phyloP scores from a whole-genome alignment of 2,797 vertebrate genomes.

The Sitta carolinensis region DNA sequence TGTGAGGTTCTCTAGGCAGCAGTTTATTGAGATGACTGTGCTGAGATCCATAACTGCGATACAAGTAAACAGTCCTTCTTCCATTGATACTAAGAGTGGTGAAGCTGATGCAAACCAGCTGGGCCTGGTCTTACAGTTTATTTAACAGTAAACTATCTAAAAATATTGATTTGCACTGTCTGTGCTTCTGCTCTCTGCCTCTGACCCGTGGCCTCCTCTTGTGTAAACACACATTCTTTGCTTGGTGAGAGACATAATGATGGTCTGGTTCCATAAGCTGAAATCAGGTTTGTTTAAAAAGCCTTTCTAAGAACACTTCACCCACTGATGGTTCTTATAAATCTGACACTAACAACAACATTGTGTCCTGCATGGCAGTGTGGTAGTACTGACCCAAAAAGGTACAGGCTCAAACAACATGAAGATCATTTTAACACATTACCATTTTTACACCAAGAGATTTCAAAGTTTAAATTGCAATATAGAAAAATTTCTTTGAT shows the following conservation, averaged over 20 bases:
- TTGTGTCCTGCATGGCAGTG: not conserved
- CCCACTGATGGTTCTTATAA: constrained; percentile 41
- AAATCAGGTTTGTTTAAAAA: constrained; percentile 66
- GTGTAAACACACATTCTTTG: constrained; percentile 63
- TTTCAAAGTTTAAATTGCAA: not conserved
- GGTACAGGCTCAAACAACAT: not conserved
- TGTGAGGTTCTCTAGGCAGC: not conserved
- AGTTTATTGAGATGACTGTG: not conserved
- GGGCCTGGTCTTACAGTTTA: constrained; percentile 42
- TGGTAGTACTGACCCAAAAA: not conserved
- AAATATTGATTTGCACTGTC: constrained; percentile 72
- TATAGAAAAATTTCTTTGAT: not conserved
- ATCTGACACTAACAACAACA: constrained; percentile 18
- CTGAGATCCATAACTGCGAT: not conserved
- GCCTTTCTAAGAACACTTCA: constrained; percentile 35
- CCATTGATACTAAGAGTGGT: constrained; percentile 3
- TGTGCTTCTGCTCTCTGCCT: constrained; percentile 55
- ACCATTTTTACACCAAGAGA: not conserved
- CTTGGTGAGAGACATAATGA: constrained; percentile 48
- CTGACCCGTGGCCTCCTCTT: constrained; percentile 61
- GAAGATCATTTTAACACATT: not conserved
- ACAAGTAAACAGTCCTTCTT: not conserved
- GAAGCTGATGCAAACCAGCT: constrained; percentile 49
- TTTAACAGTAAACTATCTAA: constrained; percentile 65
- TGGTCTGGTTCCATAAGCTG: constrained; percentile 45